Evolutionary conservation across 2,113 vertebrate genomes (phyloP), one percentile per base, ranked within the genome.

Genomic region (Polypterus senegalus): DNA sequence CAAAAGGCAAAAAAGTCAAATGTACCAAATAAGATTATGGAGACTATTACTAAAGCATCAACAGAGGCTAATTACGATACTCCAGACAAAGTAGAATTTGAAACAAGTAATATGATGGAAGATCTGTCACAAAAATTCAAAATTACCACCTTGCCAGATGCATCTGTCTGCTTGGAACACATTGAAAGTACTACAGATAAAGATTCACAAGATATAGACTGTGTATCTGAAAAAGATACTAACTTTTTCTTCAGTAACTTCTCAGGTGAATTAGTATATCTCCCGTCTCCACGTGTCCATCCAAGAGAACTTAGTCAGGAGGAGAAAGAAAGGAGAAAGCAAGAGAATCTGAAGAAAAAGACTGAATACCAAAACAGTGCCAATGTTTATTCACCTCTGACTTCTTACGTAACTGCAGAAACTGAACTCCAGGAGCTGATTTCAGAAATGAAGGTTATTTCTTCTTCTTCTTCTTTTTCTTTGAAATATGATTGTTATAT

Each of bases 371-470:
- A 70, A 2, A 81, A 56, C 48, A 73, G 83, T 61, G 71, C 72
- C 3, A 80, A 67, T 70, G 63, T 92, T 62, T 97, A 91, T 73
- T 89, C 83, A 48, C 89, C 94, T 4, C 63, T 98, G 66, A 98
- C 93, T 0, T 97, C 88, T 9, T 86, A 86, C 58, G 83, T 99
- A 65, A 97, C 92, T 1, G 87, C 92, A 7, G 84, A 94, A 75
- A 97, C 96, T 0, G 89, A 98, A 63, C 88, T 99, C 4, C 53
- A 52, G 64, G 90, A 91, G 61, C 83, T 98, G 66, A 83, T 97
- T 80, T 53, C 75, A 58, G 93, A 93, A 69, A 77, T 99, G 60
- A 79, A 97, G 93, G 96, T 98, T 68, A 84, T 78, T 27, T 27
- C 27, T 27, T 27, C 27, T 27, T 27, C 27, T 27, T 27, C 27